A percentile compares a stretch with the other conserved stretches of the same genome.
phyloP scores from a whole-genome alignment of 2,888 invertebrate species.

The Bembecia ichneumoniformis region DNA sequence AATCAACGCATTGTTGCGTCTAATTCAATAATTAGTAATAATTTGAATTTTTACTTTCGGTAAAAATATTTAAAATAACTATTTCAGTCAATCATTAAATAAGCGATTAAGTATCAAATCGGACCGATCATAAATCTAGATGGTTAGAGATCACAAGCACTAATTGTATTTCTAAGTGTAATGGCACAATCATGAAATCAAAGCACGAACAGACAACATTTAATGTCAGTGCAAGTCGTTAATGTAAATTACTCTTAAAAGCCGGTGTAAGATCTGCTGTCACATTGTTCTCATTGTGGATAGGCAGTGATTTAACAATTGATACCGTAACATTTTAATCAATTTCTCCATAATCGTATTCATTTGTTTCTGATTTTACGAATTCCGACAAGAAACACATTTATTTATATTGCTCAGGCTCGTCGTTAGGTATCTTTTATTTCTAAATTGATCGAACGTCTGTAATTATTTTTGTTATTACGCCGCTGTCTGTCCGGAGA shows the following conservation, averaged over 20 bases:
- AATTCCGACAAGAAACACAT: conserved; percentile 1
- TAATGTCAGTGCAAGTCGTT: conserved; percentile 10
- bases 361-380: not conserved
- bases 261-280: not conserved
- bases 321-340: too few relatives aligned
- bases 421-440: conserved; percentile 4
- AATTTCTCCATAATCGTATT: too few relatives aligned
- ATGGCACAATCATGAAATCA: conserved; percentile 14
- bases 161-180: conserved; percentile 12
- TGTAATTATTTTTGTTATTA: conserved; percentile 31
- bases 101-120: not conserved
- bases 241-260: not conserved
- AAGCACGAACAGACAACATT: conserved; percentile 18
- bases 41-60: too few relatives aligned
- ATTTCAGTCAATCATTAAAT: not conserved
- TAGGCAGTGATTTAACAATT: too few relatives aligned
- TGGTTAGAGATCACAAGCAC: not conserved
- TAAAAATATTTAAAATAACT: too few relatives aligned
- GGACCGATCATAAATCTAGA: not conserved
- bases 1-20: too few relatives aligned
- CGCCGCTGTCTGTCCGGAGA: conserved; percentile 2
- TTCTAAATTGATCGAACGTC: conserved; percentile 4
- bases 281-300: not conserved
- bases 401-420: not conserved
- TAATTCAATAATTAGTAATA: too few relatives aligned